Conservation (phyloP, 2,888 invertebrate genomes). For the Trichopoda pennipes region DNA sequence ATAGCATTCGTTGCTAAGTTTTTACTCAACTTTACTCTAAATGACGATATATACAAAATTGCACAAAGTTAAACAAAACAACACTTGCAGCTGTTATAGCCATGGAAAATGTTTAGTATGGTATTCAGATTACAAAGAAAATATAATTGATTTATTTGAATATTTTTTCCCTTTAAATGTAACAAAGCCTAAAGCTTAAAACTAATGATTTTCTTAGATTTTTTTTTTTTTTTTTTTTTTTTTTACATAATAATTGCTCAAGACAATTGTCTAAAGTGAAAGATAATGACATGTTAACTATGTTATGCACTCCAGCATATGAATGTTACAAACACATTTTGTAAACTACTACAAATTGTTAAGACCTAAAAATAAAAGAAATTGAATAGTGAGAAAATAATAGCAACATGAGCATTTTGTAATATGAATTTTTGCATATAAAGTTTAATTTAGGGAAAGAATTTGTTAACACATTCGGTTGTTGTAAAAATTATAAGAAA, state of each 20-base stretch:
- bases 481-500: no score
- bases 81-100: not conserved
- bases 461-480: no score
- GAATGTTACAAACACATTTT: not conserved
- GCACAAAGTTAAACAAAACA: no score
- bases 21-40: no score
- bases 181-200: conserved; percentile 49
- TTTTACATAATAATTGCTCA: conserved; percentile 14
- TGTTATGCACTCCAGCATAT: not conserved
- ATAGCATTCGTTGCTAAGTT: no score
- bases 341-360: conserved; percentile 20
- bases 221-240: conserved; percentile 15
- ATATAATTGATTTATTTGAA: conserved; percentile 49
- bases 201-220: conserved; percentile 38
- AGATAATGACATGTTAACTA: conserved; percentile 65
- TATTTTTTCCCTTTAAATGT: conserved; percentile 38
- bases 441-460: no score
- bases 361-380: not conserved
- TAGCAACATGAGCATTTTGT: no score
- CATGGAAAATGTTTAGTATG: not conserved
- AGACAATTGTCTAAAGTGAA: conserved; percentile 59
- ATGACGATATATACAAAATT: no score
- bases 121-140: conserved; percentile 14
- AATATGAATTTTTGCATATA: no score
- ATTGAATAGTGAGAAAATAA: no score